A percentile compares a stretch with the other conserved stretches of the same genome.
Evolutionary conservation across 1,140 invertebrate genomes (phyloP).

Genomic region (Penaeus chinensis): DNA sequence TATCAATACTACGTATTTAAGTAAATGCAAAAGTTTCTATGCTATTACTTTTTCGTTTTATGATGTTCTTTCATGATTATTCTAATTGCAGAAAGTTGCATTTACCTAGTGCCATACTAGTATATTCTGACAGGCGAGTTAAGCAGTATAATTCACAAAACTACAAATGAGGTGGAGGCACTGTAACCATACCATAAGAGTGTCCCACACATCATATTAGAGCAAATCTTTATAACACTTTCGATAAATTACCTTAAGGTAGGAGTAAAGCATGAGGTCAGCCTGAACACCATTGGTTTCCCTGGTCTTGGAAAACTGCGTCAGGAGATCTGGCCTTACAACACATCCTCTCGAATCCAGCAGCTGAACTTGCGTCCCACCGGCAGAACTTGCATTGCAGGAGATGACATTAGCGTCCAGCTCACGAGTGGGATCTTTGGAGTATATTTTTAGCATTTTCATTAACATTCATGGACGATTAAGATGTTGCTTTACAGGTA

Average conservation of each 20-base stretch:
- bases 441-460: neutral
- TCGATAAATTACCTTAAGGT: slow-evolving; percentile 47
- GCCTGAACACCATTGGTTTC: slow-evolving; percentile 56
- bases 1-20: neutral
- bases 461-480: no score
- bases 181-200: no score
- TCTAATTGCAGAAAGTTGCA: no score
- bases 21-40: neutral
- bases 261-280: slow-evolving; percentile 61
- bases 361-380: slow-evolving; percentile 30
- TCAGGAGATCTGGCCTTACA: slow-evolving; percentile 53
- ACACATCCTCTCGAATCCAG: slow-evolving; percentile 52
- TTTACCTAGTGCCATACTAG: no score
- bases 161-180: no score
- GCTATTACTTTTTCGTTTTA: neutral
- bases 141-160: neutral
- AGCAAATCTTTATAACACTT: neutral
- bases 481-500: no score
- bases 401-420: slow-evolving; percentile 60
- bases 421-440: slow-evolving; percentile 38
- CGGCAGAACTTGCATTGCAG: slow-evolving; percentile 44
- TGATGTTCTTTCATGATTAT: no score
- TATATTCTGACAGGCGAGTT: no score
- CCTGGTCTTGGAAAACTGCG: slow-evolving; percentile 56
- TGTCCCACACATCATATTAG: no score